These are phyloP conservation scores for Gallinago nigripennis DNA, from an alignment of 2,797 vertebrate species.

Conservation along the genomic window DNA sequence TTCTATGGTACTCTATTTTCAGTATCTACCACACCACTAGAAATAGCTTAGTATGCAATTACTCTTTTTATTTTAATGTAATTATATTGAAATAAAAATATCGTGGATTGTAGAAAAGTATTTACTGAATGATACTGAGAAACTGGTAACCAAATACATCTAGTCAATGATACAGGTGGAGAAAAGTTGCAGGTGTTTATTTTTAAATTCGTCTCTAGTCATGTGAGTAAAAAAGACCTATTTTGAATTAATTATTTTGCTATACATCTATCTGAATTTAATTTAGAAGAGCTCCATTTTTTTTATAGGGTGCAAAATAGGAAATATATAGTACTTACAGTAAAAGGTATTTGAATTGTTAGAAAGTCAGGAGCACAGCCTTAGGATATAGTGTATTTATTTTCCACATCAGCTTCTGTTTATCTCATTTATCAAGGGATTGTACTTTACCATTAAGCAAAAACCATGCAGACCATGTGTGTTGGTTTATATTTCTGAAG, in stretches of 20 bases:
- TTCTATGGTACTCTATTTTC: neutral
- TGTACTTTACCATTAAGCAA: constrained; percentile 65
- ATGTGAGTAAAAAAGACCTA: neutral
- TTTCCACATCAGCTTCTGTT: neutral
- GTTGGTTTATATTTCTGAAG: constrained; percentile 59
- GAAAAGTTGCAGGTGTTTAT: neutral
- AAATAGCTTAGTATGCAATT: neutral
- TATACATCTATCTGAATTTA: neutral
- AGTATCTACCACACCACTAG: neutral
- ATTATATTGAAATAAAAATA: neutral
- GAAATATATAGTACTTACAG: neutral
- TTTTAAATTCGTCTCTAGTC: neutral
- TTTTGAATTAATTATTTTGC: neutral
- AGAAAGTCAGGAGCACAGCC: neutral
- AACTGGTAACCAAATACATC: neutral
- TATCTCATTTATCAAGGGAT: neutral
- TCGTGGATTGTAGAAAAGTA: neutral
- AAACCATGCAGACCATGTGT: neutral
- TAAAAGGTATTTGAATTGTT: neutral
- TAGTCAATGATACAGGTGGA: neutral
- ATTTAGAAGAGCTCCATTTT: neutral
- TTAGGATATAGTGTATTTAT: neutral
- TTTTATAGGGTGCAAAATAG: neutral
- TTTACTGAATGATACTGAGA: neutral
- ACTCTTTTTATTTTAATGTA: neutral